Conservation (phyloP, 2,888 invertebrate genomes). For the Eremobia ochroleuca region DNA sequence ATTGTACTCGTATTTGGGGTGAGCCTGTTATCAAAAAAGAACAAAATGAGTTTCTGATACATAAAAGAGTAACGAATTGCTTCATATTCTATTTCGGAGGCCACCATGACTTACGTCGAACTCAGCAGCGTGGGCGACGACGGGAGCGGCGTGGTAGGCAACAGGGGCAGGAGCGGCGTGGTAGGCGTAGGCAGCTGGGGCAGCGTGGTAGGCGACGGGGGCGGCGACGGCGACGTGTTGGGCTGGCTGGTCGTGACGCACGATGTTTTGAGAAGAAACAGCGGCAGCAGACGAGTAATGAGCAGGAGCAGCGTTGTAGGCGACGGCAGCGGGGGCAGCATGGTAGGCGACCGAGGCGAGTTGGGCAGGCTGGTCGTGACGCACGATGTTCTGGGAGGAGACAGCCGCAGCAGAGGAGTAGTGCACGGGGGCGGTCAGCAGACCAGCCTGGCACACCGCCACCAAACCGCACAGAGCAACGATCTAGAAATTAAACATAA, state of each 20-base stretch:
- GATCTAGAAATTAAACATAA: slow-evolving; percentile 71
- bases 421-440: slow-evolving; percentile 77
- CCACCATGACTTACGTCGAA: slow-evolving; percentile 40
- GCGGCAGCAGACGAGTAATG: slow-evolving; percentile 76
- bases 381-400: slow-evolving; percentile 74
- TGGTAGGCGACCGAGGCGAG: slow-evolving; percentile 41
- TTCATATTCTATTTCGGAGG: neutral
- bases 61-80: neutral
- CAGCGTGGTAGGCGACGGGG: slow-evolving; percentile 44
- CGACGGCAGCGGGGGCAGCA: slow-evolving; percentile 24
- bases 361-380: slow-evolving; percentile 74
- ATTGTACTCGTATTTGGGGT: slow-evolving; percentile 87
- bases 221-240: slow-evolving; percentile 66
- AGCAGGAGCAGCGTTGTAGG: slow-evolving; percentile 73
- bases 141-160: slow-evolving; percentile 80
- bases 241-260: slow-evolving; percentile 77
- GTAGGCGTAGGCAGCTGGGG: slow-evolving; percentile 48
- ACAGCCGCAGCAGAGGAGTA: slow-evolving; percentile 78
- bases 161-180: slow-evolving; percentile 44
- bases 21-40: slow-evolving; percentile 72
- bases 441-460: slow-evolving; percentile 78
- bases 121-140: slow-evolving; percentile 66
- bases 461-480: slow-evolving; percentile 77
- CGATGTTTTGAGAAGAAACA: slow-evolving; percentile 80
- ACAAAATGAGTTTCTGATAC: slow-evolving; percentile 68